These are phyloP conservation scores for Euwallacea fornicatus DNA, from an alignment of 1,140 invertebrate genomes.

Conservation along the genomic window DNA sequence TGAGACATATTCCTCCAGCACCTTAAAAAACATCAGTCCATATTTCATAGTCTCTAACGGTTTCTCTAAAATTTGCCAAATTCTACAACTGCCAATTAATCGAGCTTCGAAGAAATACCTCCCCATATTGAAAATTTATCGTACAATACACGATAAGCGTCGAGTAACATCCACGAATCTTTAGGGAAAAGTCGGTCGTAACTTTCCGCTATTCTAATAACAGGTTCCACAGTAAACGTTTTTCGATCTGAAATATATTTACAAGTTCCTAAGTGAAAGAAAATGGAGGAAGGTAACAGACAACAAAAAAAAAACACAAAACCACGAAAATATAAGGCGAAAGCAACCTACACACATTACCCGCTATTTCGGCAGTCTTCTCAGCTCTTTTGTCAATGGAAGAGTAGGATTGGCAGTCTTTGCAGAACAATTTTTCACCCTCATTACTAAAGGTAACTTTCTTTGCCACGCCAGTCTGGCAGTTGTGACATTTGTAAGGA, in stretches of 20 bases:
- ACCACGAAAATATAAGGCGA: too few species aligned
- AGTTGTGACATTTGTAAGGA: background rate
- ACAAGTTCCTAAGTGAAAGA: too few species aligned
- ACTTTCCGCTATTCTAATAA: background rate
- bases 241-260: too few species aligned
- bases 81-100: too few species aligned
- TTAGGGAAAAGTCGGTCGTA: conserved; percentile 22
- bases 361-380: background rate
- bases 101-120: background rate
- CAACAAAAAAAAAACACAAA: too few species aligned
- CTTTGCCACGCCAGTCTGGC: background rate
- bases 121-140: conserved; percentile 18
- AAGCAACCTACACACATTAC: background rate
- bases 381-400: background rate
- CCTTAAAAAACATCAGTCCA: conserved; percentile 19
- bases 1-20: conserved; percentile 11
- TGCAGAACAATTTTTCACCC: background rate
- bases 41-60: conserved; percentile 24
- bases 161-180: conserved; percentile 18
- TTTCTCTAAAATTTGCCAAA: conserved; percentile 15
- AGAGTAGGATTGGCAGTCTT: background rate
- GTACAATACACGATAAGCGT: conserved; percentile 18
- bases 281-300: too few species aligned
- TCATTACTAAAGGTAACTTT: background rate
- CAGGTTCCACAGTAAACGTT: too few species aligned